These are phyloP conservation scores for Tetragnatha montana DNA, from an alignment of 2,888 invertebrate genomes.

Conservation along the genomic window DNA sequence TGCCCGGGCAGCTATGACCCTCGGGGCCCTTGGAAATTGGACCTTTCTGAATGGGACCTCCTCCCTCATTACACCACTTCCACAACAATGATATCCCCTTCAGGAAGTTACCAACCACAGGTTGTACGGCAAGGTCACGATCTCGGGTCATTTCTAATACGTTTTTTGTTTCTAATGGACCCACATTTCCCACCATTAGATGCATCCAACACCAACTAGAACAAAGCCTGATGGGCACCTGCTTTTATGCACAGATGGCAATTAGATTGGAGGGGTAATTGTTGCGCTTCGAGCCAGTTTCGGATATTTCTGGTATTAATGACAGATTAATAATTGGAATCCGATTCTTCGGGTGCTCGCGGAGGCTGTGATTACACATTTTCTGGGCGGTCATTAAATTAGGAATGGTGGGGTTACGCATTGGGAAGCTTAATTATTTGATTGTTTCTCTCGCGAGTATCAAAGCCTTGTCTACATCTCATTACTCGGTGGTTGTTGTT, in stretches of 20 bases:
- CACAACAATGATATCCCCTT: slow-evolving; percentile 39
- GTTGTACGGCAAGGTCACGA: slow-evolving; percentile 43
- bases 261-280: slow-evolving; percentile 54
- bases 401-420: slow-evolving; percentile 11
- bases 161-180: slow-evolving; percentile 55
- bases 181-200: slow-evolving; percentile 34
- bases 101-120: slow-evolving; percentile 68
- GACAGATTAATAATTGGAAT: slow-evolving; percentile 33
- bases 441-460: slow-evolving; percentile 3
- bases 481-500: background rate
- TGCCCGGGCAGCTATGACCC: slow-evolving; percentile 42
- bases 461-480: background rate
- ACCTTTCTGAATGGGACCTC: slow-evolving; percentile 29
- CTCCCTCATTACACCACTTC: slow-evolving; percentile 57
- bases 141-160: slow-evolving; percentile 50
- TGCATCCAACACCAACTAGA: background rate
- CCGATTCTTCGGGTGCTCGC: background rate
- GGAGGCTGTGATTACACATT: background rate
- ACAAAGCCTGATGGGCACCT: slow-evolving; percentile 42
- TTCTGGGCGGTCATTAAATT: background rate
- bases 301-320: background rate
- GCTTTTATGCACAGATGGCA: slow-evolving; percentile 31
- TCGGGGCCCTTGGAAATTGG: slow-evolving; percentile 44
- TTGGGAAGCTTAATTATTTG: slow-evolving; percentile 15
- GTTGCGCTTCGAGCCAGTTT: slow-evolving; percentile 8